These are phyloP conservation scores for Eidolon dupreanum DNA, from an alignment of 2,797 vertebrate genomes.

Conservation along the genomic window DNA sequence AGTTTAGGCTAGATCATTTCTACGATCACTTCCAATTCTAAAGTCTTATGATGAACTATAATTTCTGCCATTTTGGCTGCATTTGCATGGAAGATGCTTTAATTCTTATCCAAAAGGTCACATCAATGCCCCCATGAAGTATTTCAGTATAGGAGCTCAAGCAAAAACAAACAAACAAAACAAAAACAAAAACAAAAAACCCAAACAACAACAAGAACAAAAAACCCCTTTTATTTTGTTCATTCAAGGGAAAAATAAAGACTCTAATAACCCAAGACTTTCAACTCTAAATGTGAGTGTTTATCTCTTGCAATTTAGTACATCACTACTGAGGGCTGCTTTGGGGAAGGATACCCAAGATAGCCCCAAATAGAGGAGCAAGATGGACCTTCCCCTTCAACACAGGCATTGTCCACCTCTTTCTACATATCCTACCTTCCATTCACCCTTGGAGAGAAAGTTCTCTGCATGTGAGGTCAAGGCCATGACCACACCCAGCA, in stretches of 20 bases:
- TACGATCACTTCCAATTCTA: neutral
- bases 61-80: neutral
- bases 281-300: neutral
- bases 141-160: neutral
- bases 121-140: neutral
- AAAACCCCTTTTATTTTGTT: neutral
- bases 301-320: neutral
- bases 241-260: neutral
- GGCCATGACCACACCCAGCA: neutral
- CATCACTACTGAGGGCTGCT: neutral
- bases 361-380: neutral
- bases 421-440: neutral
- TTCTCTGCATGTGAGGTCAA: conserved; percentile 19
- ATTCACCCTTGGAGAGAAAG: neutral
- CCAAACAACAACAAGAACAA: neutral
- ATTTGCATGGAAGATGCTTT: neutral
- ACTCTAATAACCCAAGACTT: neutral
- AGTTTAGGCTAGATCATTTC: neutral
- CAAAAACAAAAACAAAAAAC: neutral
- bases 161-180: neutral
- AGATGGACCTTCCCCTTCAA: neutral
- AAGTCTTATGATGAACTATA: neutral
- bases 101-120: neutral
- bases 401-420: neutral
- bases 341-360: neutral